Evolutionary conservation across 2,888 invertebrate genomes (phyloP).

Genomic region (Papilio demoleus): DNA sequence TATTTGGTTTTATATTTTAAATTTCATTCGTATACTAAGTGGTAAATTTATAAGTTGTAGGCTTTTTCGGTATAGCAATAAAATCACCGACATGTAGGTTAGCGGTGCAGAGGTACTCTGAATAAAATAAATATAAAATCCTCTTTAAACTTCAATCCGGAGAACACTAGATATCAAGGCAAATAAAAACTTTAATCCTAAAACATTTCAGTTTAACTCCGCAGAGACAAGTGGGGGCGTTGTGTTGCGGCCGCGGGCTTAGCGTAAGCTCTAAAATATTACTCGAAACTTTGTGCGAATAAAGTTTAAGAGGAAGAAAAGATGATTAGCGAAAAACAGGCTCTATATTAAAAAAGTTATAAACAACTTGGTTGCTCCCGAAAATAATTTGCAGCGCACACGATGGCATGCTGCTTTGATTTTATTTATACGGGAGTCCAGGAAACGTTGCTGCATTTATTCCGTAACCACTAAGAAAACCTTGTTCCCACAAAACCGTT

Average conservation of each 20-base stretch:
- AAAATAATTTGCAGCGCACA: not conserved
- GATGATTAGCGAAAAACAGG: slow-evolving; percentile 29
- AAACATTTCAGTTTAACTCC: slow-evolving; percentile 23
- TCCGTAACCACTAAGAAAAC: not conserved
- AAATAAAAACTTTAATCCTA: slow-evolving; percentile 16
- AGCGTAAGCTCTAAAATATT: slow-evolving; percentile 30
- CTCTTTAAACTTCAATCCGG: slow-evolving; percentile 9
- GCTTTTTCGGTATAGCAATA: not conserved
- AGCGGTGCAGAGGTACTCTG: not conserved
- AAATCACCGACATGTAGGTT: not conserved
- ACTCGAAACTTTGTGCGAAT: slow-evolving; percentile 19
- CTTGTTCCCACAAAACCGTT: not conserved
- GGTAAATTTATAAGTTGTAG: not conserved
- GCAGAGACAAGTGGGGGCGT: slow-evolving; percentile 18
- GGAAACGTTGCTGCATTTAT: not conserved
- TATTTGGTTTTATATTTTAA: not conserved
- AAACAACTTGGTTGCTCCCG: not conserved
- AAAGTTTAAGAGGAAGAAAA: slow-evolving; percentile 31
- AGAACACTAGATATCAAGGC: slow-evolving; percentile 18
- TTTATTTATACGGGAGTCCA: not conserved
- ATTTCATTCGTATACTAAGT: not conserved
- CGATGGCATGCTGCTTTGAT: not conserved
- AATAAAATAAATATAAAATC: slow-evolving; percentile 8
- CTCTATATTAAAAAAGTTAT: slow-evolving; percentile 36
- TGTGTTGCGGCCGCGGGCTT: slow-evolving; percentile 17